Evolutionary conservation across 2,797 vertebrate species (phyloP).

Genomic region (Brachyrhaphis roseni): DNA sequence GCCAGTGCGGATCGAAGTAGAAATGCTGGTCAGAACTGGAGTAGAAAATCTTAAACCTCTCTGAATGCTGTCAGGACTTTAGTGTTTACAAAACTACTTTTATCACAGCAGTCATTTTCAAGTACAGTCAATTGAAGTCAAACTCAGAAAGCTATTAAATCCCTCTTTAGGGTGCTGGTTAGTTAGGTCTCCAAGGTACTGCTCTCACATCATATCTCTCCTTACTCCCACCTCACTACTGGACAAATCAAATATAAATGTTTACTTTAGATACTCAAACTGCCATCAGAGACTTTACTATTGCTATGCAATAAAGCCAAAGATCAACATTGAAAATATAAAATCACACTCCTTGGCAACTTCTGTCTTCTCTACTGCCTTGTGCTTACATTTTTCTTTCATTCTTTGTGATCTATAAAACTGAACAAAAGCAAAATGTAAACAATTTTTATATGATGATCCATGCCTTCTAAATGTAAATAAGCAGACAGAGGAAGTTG

Average conservation of each 20-base stretch:
- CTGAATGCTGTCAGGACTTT: background rate
- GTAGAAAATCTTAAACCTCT: background rate
- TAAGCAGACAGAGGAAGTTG: background rate
- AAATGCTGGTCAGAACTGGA: background rate
- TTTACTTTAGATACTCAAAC: background rate
- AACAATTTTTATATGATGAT: background rate
- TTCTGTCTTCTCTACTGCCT: background rate
- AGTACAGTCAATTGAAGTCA: background rate
- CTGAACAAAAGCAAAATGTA: background rate
- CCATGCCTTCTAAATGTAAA: background rate
- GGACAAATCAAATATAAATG: background rate
- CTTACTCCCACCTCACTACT: background rate
- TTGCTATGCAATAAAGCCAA: background rate
- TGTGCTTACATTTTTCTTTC: background rate
- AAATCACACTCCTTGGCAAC: background rate
- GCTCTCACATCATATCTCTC: background rate
- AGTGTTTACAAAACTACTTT: background rate
- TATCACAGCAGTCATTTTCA: background rate
- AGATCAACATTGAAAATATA: background rate
- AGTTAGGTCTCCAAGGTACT: background rate
- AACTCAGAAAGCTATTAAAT: background rate
- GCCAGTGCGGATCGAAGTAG: background rate
- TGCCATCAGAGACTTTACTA: background rate
- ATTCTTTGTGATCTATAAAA: background rate
- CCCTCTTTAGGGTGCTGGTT: background rate